Evolutionary conservation across 2,113 vertebrate species (phyloP).

Genomic region (Oxygymnocypris stewartii): DNA sequence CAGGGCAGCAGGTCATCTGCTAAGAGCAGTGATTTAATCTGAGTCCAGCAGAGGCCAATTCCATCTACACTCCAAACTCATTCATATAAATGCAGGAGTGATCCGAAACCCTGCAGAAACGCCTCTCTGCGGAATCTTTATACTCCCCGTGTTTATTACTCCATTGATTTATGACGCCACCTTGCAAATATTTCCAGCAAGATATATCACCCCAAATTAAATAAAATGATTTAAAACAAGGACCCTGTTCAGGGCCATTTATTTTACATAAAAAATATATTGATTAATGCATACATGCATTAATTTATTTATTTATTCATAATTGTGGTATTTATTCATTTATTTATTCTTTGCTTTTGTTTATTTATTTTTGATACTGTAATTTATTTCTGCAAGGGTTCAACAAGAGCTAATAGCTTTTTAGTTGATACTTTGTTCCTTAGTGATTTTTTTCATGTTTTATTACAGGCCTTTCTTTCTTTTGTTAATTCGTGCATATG

Average conservation of each 20-base stretch:
- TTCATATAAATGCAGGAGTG: constrained; percentile 26
- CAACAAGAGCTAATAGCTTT: too few relatives aligned
- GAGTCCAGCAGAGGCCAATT: neutral
- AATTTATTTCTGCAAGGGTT: too few relatives aligned
- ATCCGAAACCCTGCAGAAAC: neutral
- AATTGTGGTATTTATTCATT: too few relatives aligned
- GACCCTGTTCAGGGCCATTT: too few relatives aligned
- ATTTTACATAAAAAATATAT: neutral
- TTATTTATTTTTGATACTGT: too few relatives aligned
- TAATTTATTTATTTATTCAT: neutral
- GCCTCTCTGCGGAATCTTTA: neutral
- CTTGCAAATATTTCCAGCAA: neutral
- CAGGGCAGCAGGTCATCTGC: neutral
- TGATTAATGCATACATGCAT: too few relatives aligned
- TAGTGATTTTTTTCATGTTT: too few relatives aligned
- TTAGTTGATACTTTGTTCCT: too few relatives aligned
- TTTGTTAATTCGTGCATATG: too few relatives aligned
- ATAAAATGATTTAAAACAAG: neutral
- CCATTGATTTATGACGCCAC: neutral
- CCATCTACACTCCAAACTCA: neutral
- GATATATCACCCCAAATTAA: neutral
- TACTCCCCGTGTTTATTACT: neutral
- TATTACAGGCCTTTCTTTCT: too few relatives aligned
- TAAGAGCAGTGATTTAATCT: constrained; percentile 38
- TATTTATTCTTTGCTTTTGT: too few relatives aligned